These are phyloP conservation scores for Benitochromis conjunctus DNA, from an alignment of 2,113 vertebrate genomes.

Conservation along the genomic window DNA sequence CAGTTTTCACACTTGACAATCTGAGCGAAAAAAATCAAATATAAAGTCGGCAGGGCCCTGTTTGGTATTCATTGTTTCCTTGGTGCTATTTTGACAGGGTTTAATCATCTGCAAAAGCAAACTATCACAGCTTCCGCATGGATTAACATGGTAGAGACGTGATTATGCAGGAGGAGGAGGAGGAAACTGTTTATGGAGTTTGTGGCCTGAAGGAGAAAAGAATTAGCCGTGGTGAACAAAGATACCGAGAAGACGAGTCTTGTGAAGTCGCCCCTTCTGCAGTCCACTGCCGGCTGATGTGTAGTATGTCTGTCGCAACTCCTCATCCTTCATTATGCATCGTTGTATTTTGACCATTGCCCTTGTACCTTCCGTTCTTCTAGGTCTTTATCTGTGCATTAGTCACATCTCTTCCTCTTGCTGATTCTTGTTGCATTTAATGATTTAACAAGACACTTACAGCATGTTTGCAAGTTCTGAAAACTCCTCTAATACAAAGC, in stretches of 20 bases:
- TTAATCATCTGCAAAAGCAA: conserved; percentile 58
- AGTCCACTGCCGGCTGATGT: background rate
- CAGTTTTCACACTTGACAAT: conserved; percentile 47
- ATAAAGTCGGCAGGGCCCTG: conserved; percentile 2
- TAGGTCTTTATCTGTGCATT: background rate
- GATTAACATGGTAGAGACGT: conserved; percentile 30
- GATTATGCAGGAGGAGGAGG: conserved; percentile 36
- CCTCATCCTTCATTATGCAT: background rate
- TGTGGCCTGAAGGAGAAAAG: conserved; percentile 22
- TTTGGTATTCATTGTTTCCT: conserved; percentile 53
- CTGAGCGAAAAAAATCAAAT: background rate
- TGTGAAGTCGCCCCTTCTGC: background rate
- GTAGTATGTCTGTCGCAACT: background rate
- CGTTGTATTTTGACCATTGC: background rate
- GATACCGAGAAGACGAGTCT: background rate
- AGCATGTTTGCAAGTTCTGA: background rate
- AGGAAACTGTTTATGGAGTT: conserved; percentile 12
- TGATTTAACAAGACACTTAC: background rate
- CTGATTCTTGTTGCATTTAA: background rate
- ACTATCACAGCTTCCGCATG: conserved; percentile 34
- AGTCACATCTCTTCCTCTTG: background rate
- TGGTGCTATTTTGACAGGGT: conserved; percentile 42
- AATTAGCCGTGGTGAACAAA: conserved; percentile 5
- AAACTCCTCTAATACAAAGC: rapidly evolving
- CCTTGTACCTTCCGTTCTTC: background rate